Percentiles rank a stretch among this genome's conserved stretches.
phyloP scores from a whole-genome alignment of 2,797 vertebrate genomes.

The Pipistrellus nathusii region DNA sequence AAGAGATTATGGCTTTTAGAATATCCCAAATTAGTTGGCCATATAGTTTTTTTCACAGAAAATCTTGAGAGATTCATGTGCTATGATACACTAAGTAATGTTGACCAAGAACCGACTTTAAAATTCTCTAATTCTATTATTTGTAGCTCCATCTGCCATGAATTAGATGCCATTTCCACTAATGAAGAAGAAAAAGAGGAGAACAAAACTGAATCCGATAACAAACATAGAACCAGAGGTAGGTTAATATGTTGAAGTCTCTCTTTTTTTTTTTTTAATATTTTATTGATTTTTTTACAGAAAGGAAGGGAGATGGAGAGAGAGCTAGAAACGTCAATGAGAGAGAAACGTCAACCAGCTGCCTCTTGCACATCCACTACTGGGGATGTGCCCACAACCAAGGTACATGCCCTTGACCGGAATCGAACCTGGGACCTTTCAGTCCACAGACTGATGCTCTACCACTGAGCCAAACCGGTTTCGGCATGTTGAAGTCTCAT shows the following conservation, averaged over 20 bases:
- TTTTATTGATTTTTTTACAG: no score
- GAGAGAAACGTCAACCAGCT: no score
- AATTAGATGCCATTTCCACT: slow-evolving; percentile 89
- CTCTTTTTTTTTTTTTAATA: neutral
- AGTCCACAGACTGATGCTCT: no score
- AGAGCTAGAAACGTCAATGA: no score
- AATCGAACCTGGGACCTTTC: no score
- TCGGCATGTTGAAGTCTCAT: neutral
- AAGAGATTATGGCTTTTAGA: slow-evolving; percentile 35
- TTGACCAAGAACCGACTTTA: slow-evolving; percentile 7
- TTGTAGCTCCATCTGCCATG: slow-evolving; percentile 90
- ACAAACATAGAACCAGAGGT: slow-evolving; percentile 92
- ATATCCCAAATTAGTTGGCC: slow-evolving; percentile 23
- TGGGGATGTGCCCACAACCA: no score
- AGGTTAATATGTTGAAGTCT: slow-evolving; percentile 37
- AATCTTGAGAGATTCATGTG: slow-evolving; percentile 11
- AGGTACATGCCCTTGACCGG: no score
- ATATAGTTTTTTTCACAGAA: slow-evolving; percentile 28
- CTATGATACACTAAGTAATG: neutral
- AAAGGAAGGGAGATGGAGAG: no score
- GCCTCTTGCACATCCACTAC: no score
- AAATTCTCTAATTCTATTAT: slow-evolving; percentile 44
- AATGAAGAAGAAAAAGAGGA: slow-evolving; percentile 88
- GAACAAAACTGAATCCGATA: slow-evolving; percentile 85
- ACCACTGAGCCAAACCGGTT: no score